Percentiles rank a stretch among this genome's conserved stretches.
Evolutionary conservation across 2,113 vertebrate species (phyloP).

Genomic region (Phoxinus phoxinus): DNA sequence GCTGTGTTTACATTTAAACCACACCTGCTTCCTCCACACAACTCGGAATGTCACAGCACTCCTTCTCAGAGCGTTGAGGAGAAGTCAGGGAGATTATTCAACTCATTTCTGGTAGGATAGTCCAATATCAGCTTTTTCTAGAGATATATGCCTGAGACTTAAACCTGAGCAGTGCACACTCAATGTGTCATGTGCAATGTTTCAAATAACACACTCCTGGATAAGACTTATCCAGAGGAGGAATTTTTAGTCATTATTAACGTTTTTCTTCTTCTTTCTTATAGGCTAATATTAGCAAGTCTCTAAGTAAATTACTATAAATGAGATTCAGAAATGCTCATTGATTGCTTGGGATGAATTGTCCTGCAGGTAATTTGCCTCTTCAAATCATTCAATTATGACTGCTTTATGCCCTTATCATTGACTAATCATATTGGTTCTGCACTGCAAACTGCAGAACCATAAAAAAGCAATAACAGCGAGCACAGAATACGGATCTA

Average conservation of each 20-base stretch:
- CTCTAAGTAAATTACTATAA: background rate
- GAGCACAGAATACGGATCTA: background rate
- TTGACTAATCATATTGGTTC: slow-evolving; percentile 20
- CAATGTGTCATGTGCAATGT: background rate
- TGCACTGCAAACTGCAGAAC: slow-evolving; percentile 3
- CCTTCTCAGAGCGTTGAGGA: background rate
- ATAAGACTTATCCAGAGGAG: background rate
- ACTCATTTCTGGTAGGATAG: background rate
- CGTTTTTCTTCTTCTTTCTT: background rate
- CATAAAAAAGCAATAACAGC: background rate
- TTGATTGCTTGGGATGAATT: slow-evolving; percentile 16
- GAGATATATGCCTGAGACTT: background rate
- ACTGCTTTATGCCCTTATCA: slow-evolving; percentile 3
- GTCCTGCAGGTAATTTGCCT: slow-evolving; percentile 4
- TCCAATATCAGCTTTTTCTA: background rate
- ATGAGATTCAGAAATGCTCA: slow-evolving; percentile 18
- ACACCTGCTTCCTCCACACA: slow-evolving; percentile 57
- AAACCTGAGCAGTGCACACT: background rate
- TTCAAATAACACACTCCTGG: background rate
- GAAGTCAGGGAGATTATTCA: background rate
- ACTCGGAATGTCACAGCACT: slow-evolving; percentile 39
- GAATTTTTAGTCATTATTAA: background rate
- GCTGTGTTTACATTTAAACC: slow-evolving; percentile 57
- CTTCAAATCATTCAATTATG: background rate
- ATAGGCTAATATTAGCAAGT: background rate